A percentile compares a stretch with the other conserved stretches of the same genome.
Evolutionary conservation across 1,140 invertebrate genomes (phyloP).

Genomic region (Helicoverpa armigera): DNA sequence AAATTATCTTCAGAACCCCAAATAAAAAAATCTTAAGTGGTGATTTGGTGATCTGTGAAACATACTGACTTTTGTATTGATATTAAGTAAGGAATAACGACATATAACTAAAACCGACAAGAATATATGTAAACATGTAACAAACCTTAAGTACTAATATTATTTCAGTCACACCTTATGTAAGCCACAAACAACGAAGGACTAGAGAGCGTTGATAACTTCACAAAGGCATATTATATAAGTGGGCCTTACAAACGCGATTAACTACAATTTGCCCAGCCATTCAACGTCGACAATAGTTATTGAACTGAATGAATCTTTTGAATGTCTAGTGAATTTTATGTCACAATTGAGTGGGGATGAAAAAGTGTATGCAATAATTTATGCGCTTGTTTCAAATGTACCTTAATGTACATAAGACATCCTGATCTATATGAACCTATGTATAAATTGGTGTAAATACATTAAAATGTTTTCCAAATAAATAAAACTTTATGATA

Average conservation of each 20-base stretch:
- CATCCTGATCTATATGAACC: too few species aligned
- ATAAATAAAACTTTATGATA: too few species aligned
- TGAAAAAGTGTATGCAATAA: not conserved
- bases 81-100: too few species aligned
- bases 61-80: too few species aligned
- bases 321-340: conserved; percentile 14
- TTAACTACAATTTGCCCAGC: conserved; percentile 35
- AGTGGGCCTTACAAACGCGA: conserved; percentile 30
- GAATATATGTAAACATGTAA: too few species aligned
- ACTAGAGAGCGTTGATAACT: conserved; percentile 13
- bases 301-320: conserved; percentile 7
- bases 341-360: not conserved
- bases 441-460: too few species aligned
- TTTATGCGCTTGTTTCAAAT: not conserved
- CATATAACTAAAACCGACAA: too few species aligned
- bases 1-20: too few species aligned
- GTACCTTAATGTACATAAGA: too few species aligned
- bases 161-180: not conserved
- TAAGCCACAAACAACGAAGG: not conserved
- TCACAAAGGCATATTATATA: conserved; percentile 25
- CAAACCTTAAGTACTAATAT: not conserved
- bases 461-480: too few species aligned
- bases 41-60: too few species aligned
- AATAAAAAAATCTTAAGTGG: too few species aligned
- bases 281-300: conserved; percentile 33